Evolutionary conservation across 2,797 vertebrate genomes (phyloP), one percentile per base, ranked within the genome.

Genomic region (Lutjanus argentimaculatus): DNA sequence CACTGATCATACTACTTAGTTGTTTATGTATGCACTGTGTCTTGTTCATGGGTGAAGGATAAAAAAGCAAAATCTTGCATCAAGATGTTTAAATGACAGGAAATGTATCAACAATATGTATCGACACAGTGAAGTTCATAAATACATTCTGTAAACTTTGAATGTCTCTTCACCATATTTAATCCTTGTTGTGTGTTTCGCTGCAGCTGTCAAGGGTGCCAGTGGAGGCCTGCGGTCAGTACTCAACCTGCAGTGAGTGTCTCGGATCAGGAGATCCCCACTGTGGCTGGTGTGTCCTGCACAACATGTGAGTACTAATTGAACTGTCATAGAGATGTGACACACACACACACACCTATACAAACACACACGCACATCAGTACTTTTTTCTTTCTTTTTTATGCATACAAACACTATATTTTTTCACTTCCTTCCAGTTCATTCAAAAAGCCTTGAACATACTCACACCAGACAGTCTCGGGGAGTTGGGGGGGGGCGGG

Each of bases 281-380:
- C 92, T 99, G 98, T 8, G 98, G 98, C 75, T 99, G 98, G 98
- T 99, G 98, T 93, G 98, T 99, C 80, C 97, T 99, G 22, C 98
- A 99, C 89, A 99, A 97, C 94, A 97, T 58, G 98, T 99, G 93
- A 99, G 98, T 99, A 90, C 61, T 6, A 36, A 49, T 56, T 15
- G 3, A 62, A 15, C 57, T 71, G 36, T 53, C 36, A 62, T 17
- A 49, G 1, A 73, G 7, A 2, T 56, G 3, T n/a, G 14, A 52
- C n/a, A 56, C 9, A 52, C 4, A 56, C 58, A 65, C 15, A 63
- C 14, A 56, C 46, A 49, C 40, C 48, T 40, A 66, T 8, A 53
- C 22, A 66, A 51, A 67, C 11, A 51, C 4, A 4, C 2, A 55
- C 51, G 53, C 48, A 64, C 7, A 17, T 55, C 6, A 2, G 7